Evolutionary conservation across 1,140 invertebrate species (phyloP).

Genomic region (Proctacanthus coquilletti): DNA sequence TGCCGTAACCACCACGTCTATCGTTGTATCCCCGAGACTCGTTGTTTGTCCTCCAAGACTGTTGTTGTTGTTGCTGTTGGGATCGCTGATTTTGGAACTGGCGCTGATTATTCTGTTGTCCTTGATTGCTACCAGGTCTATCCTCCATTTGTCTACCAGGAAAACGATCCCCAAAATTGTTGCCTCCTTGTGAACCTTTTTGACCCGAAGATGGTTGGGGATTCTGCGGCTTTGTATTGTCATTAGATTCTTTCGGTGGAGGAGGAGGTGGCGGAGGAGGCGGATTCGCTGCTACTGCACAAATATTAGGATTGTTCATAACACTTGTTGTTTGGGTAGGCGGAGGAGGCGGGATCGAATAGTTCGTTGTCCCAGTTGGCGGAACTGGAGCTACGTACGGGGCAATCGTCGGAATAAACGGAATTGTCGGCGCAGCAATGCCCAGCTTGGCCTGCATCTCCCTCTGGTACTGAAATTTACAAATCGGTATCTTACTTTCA

Average conservation of each 20-base stretch:
- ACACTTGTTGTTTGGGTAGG: constrained; percentile 18
- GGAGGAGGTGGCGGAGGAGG: constrained; percentile 34
- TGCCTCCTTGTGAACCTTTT: too few species aligned
- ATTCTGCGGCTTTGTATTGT: neutral
- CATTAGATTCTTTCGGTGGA: constrained; percentile 17
- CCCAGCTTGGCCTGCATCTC: constrained; percentile 24
- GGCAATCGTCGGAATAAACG: constrained; percentile 12
- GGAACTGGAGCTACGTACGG: constrained; percentile 14
- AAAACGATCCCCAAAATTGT: too few species aligned
- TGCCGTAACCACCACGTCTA: constrained; percentile 1
- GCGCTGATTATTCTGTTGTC: constrained; percentile 3
- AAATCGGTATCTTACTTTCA: constrained; percentile 1
- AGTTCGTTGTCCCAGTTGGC: constrained; percentile 22
- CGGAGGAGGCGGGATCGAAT: constrained; percentile 14
- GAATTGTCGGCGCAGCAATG: constrained; percentile 11
- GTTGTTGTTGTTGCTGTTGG: constrained; percentile 6
- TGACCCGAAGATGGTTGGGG: too few species aligned
- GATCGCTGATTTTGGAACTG: constrained; percentile 5
- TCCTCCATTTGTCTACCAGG: too few species aligned
- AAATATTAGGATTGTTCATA: constrained; percentile 15
- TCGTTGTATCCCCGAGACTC: constrained; percentile 3
- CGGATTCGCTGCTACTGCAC: constrained; percentile 22
- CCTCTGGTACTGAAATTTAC: constrained; percentile 18
- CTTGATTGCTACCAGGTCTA: too few species aligned
- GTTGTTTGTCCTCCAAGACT: neutral